Evolutionary conservation across 2,888 invertebrate species (phyloP).

Genomic region (Sminthurinus aureus): DNA sequence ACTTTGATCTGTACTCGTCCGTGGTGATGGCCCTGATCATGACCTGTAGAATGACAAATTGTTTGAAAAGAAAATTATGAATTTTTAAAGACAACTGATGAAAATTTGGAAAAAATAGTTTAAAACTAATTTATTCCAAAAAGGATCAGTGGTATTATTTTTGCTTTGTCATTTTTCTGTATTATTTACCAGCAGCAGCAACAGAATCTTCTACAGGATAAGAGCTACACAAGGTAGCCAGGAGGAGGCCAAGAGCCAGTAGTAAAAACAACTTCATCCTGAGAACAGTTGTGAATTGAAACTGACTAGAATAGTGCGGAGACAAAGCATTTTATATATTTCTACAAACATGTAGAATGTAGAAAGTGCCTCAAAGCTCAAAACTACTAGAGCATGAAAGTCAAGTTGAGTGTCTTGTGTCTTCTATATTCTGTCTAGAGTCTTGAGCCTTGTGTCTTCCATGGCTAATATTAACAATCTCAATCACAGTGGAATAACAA

Average conservation of each 20-base stretch:
- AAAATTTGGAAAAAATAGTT: background rate
- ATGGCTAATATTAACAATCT: too few relatives aligned
- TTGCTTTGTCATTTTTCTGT: background rate
- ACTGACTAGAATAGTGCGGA: slow-evolving; percentile 11
- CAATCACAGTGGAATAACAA: too few relatives aligned
- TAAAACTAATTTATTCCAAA: slow-evolving; percentile 3
- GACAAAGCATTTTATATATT: slow-evolving; percentile 29
- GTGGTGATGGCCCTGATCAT: slow-evolving; percentile 58
- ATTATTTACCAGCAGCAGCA: slow-evolving; percentile 30
- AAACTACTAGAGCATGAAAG: slow-evolving; percentile 43
- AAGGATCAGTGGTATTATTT: background rate
- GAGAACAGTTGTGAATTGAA: slow-evolving; percentile 12
- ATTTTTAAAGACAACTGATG: background rate
- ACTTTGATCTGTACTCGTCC: slow-evolving; percentile 77
- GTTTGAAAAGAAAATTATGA: background rate
- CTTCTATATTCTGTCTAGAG: too few relatives aligned
- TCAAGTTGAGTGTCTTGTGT: slow-evolving; percentile 31
- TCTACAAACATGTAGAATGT: background rate
- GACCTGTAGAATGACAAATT: slow-evolving; percentile 27
- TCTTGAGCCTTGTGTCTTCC: too few relatives aligned
- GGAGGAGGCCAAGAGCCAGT: slow-evolving; percentile 22
- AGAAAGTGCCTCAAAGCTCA: slow-evolving; percentile 8
- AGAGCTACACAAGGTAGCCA: slow-evolving; percentile 20
- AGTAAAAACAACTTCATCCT: slow-evolving; percentile 22
- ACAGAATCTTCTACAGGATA: slow-evolving; percentile 31